Conservation (phyloP, 2,888 invertebrate genomes). For the Andrena trimmerana region DNA sequence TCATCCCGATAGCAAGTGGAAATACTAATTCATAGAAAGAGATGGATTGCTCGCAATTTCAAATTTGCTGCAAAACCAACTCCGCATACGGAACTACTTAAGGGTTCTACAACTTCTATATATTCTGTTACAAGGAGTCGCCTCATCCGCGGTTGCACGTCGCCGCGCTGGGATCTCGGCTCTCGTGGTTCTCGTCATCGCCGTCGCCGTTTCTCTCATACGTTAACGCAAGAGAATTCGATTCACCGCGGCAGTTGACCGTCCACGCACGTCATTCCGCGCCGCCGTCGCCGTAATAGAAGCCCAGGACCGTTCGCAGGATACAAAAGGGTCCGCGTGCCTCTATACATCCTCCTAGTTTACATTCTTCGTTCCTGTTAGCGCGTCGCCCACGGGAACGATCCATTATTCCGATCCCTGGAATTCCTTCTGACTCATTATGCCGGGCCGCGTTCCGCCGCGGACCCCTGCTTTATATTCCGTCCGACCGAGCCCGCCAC, state of each 20-base stretch:
- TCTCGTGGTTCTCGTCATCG: constrained; percentile 29
- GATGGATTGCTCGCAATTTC: too few species aligned
- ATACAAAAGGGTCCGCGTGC: constrained; percentile 54
- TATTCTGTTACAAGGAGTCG: neutral
- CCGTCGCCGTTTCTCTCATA: constrained; percentile 25
- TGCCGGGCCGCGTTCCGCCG: constrained; percentile 46
- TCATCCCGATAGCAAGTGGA: neutral
- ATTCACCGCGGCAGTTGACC: constrained; percentile 64
- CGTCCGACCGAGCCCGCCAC: constrained; percentile 42
- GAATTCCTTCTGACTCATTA: constrained; percentile 71
- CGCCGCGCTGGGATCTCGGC: constrained; percentile 6
- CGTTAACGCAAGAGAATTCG: constrained; percentile 26
- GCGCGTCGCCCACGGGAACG: constrained; percentile 54
- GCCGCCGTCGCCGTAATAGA: constrained; percentile 33
- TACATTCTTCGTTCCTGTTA: constrained; percentile 71
- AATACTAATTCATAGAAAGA: neutral
- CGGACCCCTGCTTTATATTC: constrained; percentile 64
- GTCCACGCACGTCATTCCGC: constrained; percentile 54
- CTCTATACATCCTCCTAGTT: constrained; percentile 66
- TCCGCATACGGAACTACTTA: too few species aligned
- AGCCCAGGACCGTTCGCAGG: constrained; percentile 41
- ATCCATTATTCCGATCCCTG: constrained; percentile 66
- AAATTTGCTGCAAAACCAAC: too few species aligned
- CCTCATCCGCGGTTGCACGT: neutral
- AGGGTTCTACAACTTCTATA: neutral